Evolutionary conservation across 1,140 invertebrate species (phyloP), one percentile per base, ranked within the genome.

Genomic region (Zaprionus lachaisei): DNA sequence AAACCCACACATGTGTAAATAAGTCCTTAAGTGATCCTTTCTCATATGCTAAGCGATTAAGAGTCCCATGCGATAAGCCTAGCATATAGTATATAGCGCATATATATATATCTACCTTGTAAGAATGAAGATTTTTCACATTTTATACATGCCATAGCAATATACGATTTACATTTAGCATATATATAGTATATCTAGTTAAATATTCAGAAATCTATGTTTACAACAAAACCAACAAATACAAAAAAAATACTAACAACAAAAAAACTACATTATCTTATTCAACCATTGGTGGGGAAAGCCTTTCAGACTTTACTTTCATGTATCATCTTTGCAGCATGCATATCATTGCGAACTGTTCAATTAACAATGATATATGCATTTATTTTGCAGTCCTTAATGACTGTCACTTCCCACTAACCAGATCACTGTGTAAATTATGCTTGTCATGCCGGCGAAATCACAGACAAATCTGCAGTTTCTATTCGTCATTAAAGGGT

Each of bases 31-130:
- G 85, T 90, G 85, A 90, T 90, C 85, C 85, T 90, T 90, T 73
- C 81, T 89, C 79, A 72, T 89, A 89, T 89, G 85, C 85, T 89
- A 89, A 89, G 85, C 85, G 85, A 77, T 79, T 87, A 87, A 90
- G 84, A 85, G 65, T 81, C 83, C 73, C 78, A 89, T 80, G 83
- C 73, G 60, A 89, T 66, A 66, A 66, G 63, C 14, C 54, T 56
- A 26, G 22, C 41, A 49, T 58, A 61, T 49, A 70, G 22, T 54
- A 49, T 58, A 61, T 49, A 70, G 28, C 72, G 41, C 6, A n/a
- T 47, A 41, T 73, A 77, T 58, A 44, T 62, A 47, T 56, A 64
- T 77, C 41, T 47, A 22, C 12, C 47, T 38, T 26, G 22, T 56
- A 56, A 56, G 65, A 80, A 20, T 6, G 63, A 44, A 56, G 66